Percentiles rank a stretch among this genome's conserved stretches.
phyloP scores from a whole-genome alignment of 2,797 vertebrate species.

The Dryobates pubescens region DNA sequence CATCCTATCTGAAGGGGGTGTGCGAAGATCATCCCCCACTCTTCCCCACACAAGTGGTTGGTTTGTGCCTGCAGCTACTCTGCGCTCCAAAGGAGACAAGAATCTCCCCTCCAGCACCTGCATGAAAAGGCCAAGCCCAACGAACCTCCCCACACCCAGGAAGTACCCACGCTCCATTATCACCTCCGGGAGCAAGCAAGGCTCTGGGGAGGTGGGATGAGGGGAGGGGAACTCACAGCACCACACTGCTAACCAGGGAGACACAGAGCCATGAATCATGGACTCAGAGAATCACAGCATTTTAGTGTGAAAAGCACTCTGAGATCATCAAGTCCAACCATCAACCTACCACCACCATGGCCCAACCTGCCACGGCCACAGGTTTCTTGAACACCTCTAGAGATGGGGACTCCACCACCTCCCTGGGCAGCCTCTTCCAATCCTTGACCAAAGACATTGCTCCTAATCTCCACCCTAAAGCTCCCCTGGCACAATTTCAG shows the following conservation, averaged over 20 bases:
- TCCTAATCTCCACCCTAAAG: too few species aligned
- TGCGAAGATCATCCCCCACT: conserved; percentile 51
- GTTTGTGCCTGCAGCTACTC: conserved; percentile 60
- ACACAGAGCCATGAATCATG: not conserved
- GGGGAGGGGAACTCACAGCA: not conserved
- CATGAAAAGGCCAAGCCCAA: conserved; percentile 13
- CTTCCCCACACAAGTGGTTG: conserved; percentile 45
- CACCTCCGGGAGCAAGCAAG: not conserved
- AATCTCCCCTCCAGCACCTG: conserved; percentile 34
- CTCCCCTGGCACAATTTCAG: too few species aligned
- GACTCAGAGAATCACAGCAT: too few species aligned
- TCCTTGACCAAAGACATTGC: too few species aligned
- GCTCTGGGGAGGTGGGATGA: not conserved
- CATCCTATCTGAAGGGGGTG: not conserved
- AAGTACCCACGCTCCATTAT: conserved; percentile 22
- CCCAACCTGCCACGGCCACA: too few species aligned
- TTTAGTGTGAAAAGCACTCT: too few species aligned
- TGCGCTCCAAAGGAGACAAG: conserved; percentile 20
- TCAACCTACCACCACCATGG: too few species aligned
- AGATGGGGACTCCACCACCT: too few species aligned
- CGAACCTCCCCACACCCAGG: not conserved
- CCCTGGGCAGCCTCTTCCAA: too few species aligned
- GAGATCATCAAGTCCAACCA: too few species aligned
- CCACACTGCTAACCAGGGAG: not conserved
- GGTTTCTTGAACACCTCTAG: too few species aligned